Evolutionary conservation across 37 sponge, comb jelly and placozoan species (phyloP), one percentile per base, ranked within the genome.

Genomic region (Halichondria panicea): DNA sequence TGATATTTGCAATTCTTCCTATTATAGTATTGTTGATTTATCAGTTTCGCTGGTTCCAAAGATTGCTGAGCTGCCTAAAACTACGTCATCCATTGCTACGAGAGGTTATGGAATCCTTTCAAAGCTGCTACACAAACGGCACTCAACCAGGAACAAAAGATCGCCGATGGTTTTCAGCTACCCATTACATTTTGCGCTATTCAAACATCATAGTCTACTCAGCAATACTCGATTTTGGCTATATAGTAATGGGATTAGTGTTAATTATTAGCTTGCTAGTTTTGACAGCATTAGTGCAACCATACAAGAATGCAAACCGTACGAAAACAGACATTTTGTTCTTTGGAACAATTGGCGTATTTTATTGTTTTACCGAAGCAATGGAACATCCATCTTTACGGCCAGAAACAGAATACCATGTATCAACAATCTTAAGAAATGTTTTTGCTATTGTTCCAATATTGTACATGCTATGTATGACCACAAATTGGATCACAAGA

Each of bases 71-170:
- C 22, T 11, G 27, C 2, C 35, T 33, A 52, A 35, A 25, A 21
- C 4, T 44, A 25, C 38, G 76, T 9, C 34, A 65, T 22, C 62
- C 31, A 9, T 18, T 46, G 18, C 44, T 74, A 1, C 75, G 65
- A 8, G 63, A 46, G 31, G 70, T 84, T 31, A 24, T 89, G 18
- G 81, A 80, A 32, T 61, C 63, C 1, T 89, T 81, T 63, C 77
- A 89, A 52, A 81, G 90, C 3, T 84, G 85, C 67, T 89, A 84
- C 59, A 75, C 78, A 39, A 77, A 89, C 69, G 84, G 84, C 28
- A 84, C 70, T 18, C 52, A 84, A 30, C n/a, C n/a, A n/a, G 70
- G 79, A 5, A 52, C 72, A 36, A 61, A 44, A 34, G 74, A 84
- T 45, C 76, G 59, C 42, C 69, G 85, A 15, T 89, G 71, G 64